Evolutionary conservation across 2,888 invertebrate species (phyloP), one percentile per base, ranked within the genome.

Genomic region (Acronicta alni): DNA sequence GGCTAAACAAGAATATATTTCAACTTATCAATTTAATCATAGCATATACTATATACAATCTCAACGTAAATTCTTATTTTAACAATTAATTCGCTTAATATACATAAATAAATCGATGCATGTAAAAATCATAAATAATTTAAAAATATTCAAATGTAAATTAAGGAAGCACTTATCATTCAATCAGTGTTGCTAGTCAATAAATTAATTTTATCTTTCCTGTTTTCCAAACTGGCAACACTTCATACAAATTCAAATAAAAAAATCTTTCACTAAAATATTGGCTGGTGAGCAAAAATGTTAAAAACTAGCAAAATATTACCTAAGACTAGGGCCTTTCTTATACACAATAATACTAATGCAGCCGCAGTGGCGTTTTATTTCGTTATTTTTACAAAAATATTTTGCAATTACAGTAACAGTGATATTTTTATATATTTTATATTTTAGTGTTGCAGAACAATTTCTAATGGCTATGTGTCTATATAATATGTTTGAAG

Each of bases 281-380:
- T 86, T 85, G 84, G 85, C 84, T 83, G 82, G 80, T 91, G 92
- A 92, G 92, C 92, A 91, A 91, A 82, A 79, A 76, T 72, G 79
- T 72, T 85, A 82, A 85, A 80, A 79, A 72, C 84, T 87, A 89
- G 82, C 81, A 84, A 86, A 89, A 86, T 83, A 84, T 86, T 89
- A 89, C 79, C 90, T 92, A 91, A 86, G 91, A 92, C 92, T 92
- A 92, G 91, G 89, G 89, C 80, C 87, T 84, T 82, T 81, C 80
- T 85, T 87, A 88, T 78, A 82, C 80, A 83, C 81, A 83, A 85
- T 87, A 90, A 89, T 90, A 91, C 88, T 87, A 77, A 75, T 76
- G 75, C 76, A 69, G 71, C 82, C 75, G 72, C 77, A 76, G 65
- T 59, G 56, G 59, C 66, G 68, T 52, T 47, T 59, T 32, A 51